These are phyloP conservation scores for Diorhabda sublineata DNA, from an alignment of 1,140 invertebrate genomes.

Conservation along the genomic window DNA sequence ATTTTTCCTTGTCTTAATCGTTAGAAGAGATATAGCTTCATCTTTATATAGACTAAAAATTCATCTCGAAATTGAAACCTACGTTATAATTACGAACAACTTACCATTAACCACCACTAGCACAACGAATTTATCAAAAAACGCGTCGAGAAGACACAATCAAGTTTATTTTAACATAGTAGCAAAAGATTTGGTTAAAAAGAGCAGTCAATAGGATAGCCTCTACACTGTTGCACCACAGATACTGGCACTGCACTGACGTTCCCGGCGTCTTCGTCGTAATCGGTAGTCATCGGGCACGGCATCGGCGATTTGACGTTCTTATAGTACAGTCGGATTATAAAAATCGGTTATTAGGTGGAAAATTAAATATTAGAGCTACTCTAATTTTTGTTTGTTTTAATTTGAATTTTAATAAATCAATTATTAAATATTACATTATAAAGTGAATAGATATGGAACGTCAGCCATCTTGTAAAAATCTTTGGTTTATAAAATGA, in stretches of 20 bases:
- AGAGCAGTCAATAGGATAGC: not conserved
- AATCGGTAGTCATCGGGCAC: not conserved
- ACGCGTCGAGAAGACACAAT: not conserved
- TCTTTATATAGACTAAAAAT: not conserved
- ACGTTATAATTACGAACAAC: not conserved
- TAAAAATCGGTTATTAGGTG: not conserved
- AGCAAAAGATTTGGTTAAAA: not conserved
- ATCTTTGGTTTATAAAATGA: too few relatives aligned
- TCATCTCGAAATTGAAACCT: not conserved
- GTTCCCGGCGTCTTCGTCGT: slow-evolving; percentile 8
- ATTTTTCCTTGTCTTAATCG: too few relatives aligned
- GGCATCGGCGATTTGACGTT: not conserved
- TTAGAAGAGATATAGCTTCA: too few relatives aligned
- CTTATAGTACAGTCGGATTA: not conserved
- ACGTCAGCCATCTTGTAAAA: too few relatives aligned
- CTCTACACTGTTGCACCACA: slow-evolving; percentile 2
- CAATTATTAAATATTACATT: too few relatives aligned
- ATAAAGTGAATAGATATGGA: too few relatives aligned
- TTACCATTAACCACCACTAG: slow-evolving; percentile 1
- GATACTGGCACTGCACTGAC: slow-evolving; percentile 14
- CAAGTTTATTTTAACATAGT: not conserved
- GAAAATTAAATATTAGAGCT: too few relatives aligned
- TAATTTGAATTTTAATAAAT: too few relatives aligned
- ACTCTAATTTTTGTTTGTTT: too few relatives aligned
- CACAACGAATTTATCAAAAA: not conserved